Evolutionary conservation across 2,113 vertebrate species (phyloP).

Genomic region (Pyrgilauda ruficollis): DNA sequence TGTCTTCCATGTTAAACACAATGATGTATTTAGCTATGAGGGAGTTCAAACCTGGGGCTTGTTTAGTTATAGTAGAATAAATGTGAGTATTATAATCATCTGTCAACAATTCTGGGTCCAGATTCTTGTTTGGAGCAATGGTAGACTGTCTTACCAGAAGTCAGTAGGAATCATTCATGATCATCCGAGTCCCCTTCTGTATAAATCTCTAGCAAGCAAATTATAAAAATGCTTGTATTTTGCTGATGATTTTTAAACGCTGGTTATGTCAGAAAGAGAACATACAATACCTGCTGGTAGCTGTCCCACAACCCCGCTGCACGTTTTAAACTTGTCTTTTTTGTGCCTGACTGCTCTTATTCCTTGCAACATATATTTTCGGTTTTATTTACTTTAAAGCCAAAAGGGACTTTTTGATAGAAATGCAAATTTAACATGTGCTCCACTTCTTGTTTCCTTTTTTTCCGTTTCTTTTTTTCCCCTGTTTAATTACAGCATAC

Average conservation of each 20-base stretch:
- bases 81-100: not conserved
- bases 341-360: not conserved
- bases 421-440: not conserved
- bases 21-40: conserved; percentile 1
- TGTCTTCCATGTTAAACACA: conserved; percentile 14
- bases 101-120: not conserved
- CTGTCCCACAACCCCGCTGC: not conserved
- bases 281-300: not conserved
- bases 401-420: not conserved
- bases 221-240: conserved; percentile 2
- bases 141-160: not conserved
- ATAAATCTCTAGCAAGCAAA: not conserved
- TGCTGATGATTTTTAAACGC: conserved; percentile 20
- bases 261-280: not conserved
- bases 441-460: not conserved
- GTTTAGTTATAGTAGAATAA: conserved; percentile 15
- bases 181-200: conserved; percentile 16
- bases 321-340: not conserved
- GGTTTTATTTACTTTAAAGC: not conserved
- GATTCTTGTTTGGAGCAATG: not conserved
- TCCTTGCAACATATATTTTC: not conserved
- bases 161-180: not conserved
- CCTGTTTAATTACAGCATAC: not conserved
- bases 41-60: conserved; percentile 1
- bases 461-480: fast-evolving